Evolutionary conservation across 2,888 invertebrate genomes (phyloP), one percentile per base, ranked within the genome.

Genomic region (Pristionchus japonicus): DNA sequence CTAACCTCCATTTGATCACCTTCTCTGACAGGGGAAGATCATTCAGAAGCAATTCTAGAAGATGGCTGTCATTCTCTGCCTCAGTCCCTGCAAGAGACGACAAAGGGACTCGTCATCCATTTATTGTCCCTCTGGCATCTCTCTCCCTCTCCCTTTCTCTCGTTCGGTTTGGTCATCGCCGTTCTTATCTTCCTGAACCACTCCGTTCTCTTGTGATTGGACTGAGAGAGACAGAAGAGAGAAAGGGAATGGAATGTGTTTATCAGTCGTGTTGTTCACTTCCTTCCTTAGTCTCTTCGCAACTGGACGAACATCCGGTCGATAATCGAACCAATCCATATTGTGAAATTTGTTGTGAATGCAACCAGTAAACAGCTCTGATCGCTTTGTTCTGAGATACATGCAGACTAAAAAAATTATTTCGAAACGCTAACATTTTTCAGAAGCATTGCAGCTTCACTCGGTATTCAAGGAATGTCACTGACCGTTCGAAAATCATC

Each of bases 221-320:
- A n/a, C n/a, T 70, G 74, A 11, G 40, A 37, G 43, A 40, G 74
- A 40, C 20, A 40, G 37, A 74, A 40, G 6, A 40, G 67, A 52
- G 74, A 40, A 40, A 74, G 74, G 74, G 74, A 74, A 74, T 74
- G 74, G 74, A 74, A 74, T 74, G 74, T 74, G 40, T 74, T 74
- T 37, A 74, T 74, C 74, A 40, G 43, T n/a, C 43, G 2, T 74
- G 40, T 74, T 40, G 74, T 37, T 74, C 67, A 31, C 40, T 74
- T 40, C 40, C 20, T 74, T 34, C n/a, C 74, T 40, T 20, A 34
- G 13, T 40, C 74, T 40, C 40, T 74, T 74, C 74, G 74, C 40
- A 74, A 37, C 74, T 20, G 74, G 23, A 6, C n/a, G 74, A n/a
- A 74, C 40, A 74, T 74, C 74, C 74, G 43, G 31, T 61, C 6